Percentiles rank a stretch among this genome's conserved stretches.
Evolutionary conservation across 1,140 invertebrate species (phyloP).

Genomic region (Amyelois transitella): DNA sequence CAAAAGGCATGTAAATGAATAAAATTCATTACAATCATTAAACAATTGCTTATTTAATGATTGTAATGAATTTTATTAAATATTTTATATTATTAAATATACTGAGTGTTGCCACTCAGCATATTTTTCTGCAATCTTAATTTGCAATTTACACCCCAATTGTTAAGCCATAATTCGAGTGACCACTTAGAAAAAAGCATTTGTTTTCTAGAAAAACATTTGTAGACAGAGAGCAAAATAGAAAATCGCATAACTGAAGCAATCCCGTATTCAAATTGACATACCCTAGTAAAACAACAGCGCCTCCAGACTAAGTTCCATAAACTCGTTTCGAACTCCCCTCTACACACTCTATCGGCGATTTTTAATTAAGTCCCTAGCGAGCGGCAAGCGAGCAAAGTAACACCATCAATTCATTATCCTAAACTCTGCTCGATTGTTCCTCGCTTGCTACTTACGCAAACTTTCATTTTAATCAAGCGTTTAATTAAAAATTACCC

Average conservation of each 20-base stretch:
- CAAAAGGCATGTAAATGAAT: too few relatives aligned
- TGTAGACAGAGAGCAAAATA: constrained; percentile 36
- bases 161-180: too few relatives aligned
- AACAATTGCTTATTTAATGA: too few relatives aligned
- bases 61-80: too few relatives aligned
- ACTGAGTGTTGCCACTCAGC: too few relatives aligned
- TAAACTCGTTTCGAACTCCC: constrained; percentile 69
- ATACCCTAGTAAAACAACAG: constrained; percentile 70
- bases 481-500: constrained; percentile 75
- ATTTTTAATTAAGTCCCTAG: constrained; percentile 74
- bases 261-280: constrained; percentile 72
- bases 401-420: constrained; percentile 75
- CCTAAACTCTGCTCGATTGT: constrained; percentile 73
- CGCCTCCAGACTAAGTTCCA: constrained; percentile 64
- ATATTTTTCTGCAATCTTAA: too few relatives aligned
- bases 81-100: too few relatives aligned
- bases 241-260: constrained; percentile 29
- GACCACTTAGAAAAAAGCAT: too few relatives aligned
- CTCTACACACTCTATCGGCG: constrained; percentile 71
- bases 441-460: constrained; percentile 72
- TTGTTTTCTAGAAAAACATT: constrained; percentile 15
- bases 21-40: too few relatives aligned
- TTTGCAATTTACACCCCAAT: too few relatives aligned
- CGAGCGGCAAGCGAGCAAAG: constrained; percentile 62
- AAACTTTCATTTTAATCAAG: constrained; percentile 75